phyloP scores from a whole-genome alignment of 2,888 invertebrate genomes.

The Hemistola chrysoprasaria region DNA sequence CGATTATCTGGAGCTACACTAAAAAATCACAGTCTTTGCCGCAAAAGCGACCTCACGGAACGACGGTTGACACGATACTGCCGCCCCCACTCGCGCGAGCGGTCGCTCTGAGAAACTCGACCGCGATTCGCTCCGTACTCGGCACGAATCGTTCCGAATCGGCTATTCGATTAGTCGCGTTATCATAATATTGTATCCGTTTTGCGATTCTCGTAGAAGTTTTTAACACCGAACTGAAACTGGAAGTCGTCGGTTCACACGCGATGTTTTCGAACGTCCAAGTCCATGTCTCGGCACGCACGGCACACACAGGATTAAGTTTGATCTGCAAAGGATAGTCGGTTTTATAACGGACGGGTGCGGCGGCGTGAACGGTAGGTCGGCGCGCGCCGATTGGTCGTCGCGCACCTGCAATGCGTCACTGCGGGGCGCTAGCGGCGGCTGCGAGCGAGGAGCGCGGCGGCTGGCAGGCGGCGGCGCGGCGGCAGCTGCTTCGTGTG shows the following conservation, averaged over 20 bases:
- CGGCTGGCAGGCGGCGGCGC: conserved; percentile 32
- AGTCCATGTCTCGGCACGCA: conserved; percentile 80
- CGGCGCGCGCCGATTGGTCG: conserved; percentile 89
- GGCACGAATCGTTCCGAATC: conserved; percentile 73
- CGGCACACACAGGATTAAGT: conserved; percentile 81
- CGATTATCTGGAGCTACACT: conserved; percentile 83
- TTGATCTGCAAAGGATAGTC: conserved; percentile 83
- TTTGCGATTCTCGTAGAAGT: conserved; percentile 49
- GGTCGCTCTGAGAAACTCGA: conserved; percentile 74
- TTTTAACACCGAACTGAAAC: conserved; percentile 48
- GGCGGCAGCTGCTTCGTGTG: conserved; percentile 37
- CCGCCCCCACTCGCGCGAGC: conserved; percentile 81
- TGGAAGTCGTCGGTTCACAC: conserved; percentile 51
- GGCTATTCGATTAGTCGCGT: conserved; percentile 70
- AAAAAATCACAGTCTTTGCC: conserved; percentile 82
- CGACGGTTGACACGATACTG: conserved; percentile 82
- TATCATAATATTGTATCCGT: conserved; percentile 70
- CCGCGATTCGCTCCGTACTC: conserved; percentile 71
- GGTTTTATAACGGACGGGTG: conserved; percentile 87
- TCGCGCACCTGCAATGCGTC: conserved; percentile 94
- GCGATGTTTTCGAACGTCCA: conserved; percentile 61
- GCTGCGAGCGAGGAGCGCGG: conserved; percentile 35
- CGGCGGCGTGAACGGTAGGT: conserved; percentile 88
- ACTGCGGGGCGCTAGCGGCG: conserved; percentile 72
- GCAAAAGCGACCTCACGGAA: conserved; percentile 80